These are phyloP conservation scores for Diadegma fenestrale DNA, from an alignment of 2,888 invertebrate genomes.

Conservation along the genomic window DNA sequence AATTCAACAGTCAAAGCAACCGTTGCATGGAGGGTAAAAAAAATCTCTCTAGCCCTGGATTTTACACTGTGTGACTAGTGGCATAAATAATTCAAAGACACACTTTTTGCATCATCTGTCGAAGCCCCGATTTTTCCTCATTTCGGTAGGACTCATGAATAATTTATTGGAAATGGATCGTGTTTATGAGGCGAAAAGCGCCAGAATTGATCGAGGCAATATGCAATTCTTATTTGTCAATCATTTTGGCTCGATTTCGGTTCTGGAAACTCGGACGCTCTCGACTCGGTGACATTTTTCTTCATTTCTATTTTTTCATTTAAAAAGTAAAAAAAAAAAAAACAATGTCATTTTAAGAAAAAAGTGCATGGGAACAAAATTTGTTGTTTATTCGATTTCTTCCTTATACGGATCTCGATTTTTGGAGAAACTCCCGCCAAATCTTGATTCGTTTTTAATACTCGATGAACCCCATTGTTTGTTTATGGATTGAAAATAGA, in stretches of 20 bases:
- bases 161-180: conserved; percentile 16
- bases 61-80: conserved; percentile 1
- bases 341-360: too few species aligned
- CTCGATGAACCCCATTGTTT: neutral
- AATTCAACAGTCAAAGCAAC: conserved; percentile 40
- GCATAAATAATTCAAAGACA: conserved; percentile 48
- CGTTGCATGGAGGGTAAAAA: conserved; percentile 32
- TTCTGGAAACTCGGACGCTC: neutral
- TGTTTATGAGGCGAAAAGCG: neutral
- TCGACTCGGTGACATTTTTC: neutral
- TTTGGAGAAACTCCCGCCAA: neutral
- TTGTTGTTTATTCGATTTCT: too few species aligned
- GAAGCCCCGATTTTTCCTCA: conserved; percentile 32
- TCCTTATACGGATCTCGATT: too few species aligned
- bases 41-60: conserved; percentile 7
- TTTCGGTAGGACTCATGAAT: conserved; percentile 27
- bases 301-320: neutral
- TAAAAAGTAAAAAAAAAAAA: neutral
- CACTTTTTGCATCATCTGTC: conserved; percentile 29
- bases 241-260: neutral
- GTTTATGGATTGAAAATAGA: neutral
- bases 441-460: neutral
- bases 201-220: neutral
- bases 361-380: too few species aligned
- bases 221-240: neutral